Conservation (phyloP, 2,797 vertebrate species). For the Galaxias olidus region DNA sequence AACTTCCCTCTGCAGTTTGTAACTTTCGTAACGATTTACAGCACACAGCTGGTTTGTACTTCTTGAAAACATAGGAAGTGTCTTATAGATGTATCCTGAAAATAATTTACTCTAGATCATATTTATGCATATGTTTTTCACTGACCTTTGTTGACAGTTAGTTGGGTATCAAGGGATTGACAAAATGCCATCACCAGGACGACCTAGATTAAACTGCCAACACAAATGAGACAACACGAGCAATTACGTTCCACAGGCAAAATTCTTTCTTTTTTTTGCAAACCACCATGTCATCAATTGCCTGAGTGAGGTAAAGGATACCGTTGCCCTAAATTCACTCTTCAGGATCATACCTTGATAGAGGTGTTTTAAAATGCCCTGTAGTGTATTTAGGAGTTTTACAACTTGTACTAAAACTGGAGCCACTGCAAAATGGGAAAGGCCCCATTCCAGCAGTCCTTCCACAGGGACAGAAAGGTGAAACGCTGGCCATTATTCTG, state of each 20-base stretch:
- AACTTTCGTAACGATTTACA: no score
- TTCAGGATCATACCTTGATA: conserved; percentile 21
- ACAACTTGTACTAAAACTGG: conserved; percentile 15
- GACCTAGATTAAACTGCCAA: background rate
- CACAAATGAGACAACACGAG: background rate
- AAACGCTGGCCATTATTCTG: conserved; percentile 30
- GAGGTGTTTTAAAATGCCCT: background rate
- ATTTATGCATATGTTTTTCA: no score
- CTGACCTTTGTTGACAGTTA: no score
- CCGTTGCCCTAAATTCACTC: background rate
- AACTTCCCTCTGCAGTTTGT: no score
- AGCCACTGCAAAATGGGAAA: conserved; percentile 17
- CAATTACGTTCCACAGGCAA: background rate
- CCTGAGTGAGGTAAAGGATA: background rate
- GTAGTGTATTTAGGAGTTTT: conserved; percentile 22
- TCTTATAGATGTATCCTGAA: no score
- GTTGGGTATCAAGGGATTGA: no score
- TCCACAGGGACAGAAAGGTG: conserved; percentile 32
- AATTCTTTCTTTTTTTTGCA: background rate
- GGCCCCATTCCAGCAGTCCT: conserved; percentile 16
- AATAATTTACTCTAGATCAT: no score
- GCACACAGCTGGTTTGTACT: no score
- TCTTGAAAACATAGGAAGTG: no score
- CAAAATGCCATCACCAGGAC: no score
- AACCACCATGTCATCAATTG: background rate